Evolutionary conservation across 2,888 invertebrate genomes (phyloP).

Genomic region (Catocala sponsa): DNA sequence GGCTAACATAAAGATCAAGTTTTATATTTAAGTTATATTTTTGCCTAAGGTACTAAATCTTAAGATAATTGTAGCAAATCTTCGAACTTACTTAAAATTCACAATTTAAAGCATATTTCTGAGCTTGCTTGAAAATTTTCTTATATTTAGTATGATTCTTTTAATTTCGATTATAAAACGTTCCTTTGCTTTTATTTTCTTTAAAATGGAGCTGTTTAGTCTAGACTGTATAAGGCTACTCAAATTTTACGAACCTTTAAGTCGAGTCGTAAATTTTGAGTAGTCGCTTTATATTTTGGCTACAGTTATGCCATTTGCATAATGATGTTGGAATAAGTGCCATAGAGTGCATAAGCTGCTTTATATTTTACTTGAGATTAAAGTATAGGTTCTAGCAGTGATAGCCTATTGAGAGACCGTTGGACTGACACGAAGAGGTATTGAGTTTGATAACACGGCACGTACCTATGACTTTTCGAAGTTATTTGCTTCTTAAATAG

Average conservation of each 20-base stretch:
- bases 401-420: no score
- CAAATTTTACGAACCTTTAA: constrained; percentile 41
- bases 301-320: constrained; percentile 38
- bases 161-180: constrained; percentile 19
- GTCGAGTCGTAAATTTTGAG: constrained; percentile 37
- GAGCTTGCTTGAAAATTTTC: background rate
- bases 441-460: no score
- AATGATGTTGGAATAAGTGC: constrained; percentile 27
- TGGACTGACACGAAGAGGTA: no score
- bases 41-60: background rate
- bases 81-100: background rate
- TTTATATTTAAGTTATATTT: background rate
- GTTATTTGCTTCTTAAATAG: background rate
- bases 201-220: constrained; percentile 28
- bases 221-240: constrained; percentile 24
- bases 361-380: background rate
- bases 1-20: background rate
- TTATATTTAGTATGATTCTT: constrained; percentile 8
- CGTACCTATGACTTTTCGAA: no score
- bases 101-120: background rate
- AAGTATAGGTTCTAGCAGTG: background rate
- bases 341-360: constrained; percentile 1
- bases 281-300: constrained; percentile 39
- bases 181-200: constrained; percentile 20
- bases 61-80: background rate